A percentile compares a stretch with the other conserved stretches of the same genome.
Conservation (phyloP, 2,797 vertebrate genomes). For the Anguilla anguilla region DNA sequence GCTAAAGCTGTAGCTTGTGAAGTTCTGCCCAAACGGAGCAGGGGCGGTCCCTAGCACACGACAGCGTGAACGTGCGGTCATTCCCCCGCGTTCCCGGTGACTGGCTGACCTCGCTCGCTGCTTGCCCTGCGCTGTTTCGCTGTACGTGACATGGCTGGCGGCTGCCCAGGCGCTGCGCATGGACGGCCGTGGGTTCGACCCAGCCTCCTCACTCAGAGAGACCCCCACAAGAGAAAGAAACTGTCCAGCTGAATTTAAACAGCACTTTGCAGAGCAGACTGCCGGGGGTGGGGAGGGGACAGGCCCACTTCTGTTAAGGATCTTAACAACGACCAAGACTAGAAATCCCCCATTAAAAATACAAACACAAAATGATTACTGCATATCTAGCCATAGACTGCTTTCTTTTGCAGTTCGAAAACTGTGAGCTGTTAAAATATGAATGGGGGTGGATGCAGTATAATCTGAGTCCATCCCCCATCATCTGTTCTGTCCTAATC, state of each 20-base stretch:
- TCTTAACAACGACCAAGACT: background rate
- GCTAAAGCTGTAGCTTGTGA: background rate
- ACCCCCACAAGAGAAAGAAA: background rate
- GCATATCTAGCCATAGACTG: background rate
- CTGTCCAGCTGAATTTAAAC: background rate
- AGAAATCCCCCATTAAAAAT: background rate
- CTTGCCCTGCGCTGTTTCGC: constrained; percentile 13
- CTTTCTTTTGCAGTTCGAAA: constrained; percentile 23
- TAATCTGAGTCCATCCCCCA: constrained; percentile 44
- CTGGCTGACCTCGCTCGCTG: constrained; percentile 29
- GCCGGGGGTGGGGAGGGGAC: background rate
- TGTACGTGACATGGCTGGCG: constrained; percentile 12
- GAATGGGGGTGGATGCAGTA: constrained; percentile 29
- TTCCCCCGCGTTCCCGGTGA: background rate
- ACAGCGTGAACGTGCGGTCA: background rate
- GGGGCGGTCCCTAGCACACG: background rate
- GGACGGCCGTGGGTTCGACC: background rate
- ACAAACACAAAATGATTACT: background rate
- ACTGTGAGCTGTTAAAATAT: constrained; percentile 29
- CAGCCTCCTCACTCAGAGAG: background rate
- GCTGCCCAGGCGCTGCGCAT: background rate
- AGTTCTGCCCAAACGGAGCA: background rate
- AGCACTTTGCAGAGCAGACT: background rate
- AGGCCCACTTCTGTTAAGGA: background rate
- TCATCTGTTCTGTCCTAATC: constrained; percentile 48